Percentiles rank a stretch among this genome's conserved stretches.
These are phyloP conservation scores for Oligia strigilis DNA, from an alignment of 2,888 invertebrate genomes.

Conservation along the genomic window DNA sequence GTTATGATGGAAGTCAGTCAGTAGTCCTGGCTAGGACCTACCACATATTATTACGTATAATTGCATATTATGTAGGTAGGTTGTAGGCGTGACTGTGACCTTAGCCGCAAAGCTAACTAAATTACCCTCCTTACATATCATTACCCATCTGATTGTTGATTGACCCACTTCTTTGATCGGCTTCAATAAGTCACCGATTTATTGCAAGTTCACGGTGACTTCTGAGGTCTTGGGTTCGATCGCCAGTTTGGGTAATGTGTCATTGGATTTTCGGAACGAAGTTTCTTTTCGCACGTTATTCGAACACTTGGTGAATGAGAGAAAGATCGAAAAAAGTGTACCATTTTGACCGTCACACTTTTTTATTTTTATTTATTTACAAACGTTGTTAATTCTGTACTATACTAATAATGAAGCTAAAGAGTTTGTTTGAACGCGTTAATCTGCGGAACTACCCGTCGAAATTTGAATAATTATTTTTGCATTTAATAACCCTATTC, in stretches of 20 bases:
- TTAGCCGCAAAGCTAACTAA: slow-evolving; percentile 73
- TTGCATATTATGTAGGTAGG: not conserved
- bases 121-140: slow-evolving; percentile 86
- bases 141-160: slow-evolving; percentile 82
- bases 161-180: slow-evolving; percentile 82
- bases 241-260: not conserved
- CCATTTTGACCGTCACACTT: not conserved
- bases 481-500: no score
- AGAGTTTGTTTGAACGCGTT: no score
- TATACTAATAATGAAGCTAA: no score
- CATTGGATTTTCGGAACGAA: not conserved
- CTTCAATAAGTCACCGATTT: slow-evolving; percentile 61
- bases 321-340: not conserved
- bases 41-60: not conserved
- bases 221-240: not conserved
- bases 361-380: not conserved
- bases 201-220: slow-evolving; percentile 49
- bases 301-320: not conserved
- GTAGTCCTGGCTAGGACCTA: not conserved
- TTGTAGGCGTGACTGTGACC: slow-evolving; percentile 68
- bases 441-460: no score
- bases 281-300: not conserved
- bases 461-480: no score
- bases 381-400: no score
- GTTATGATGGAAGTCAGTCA: not conserved